phyloP scores from a whole-genome alignment of 2,888 invertebrate species.

The Eupithecia tripunctaria region DNA sequence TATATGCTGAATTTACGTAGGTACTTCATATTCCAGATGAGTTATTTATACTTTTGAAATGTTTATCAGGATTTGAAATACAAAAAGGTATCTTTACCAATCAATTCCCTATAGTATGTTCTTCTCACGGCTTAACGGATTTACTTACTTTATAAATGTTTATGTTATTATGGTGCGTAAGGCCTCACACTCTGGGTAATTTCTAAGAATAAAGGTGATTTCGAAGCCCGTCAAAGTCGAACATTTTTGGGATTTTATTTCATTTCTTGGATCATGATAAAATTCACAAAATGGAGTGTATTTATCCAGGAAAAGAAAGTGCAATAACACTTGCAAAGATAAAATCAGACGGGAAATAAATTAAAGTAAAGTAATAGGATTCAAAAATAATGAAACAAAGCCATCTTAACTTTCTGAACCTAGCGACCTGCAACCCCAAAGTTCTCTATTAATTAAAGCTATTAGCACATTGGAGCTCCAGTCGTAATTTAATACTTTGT shows the following conservation, averaged over 20 bases:
- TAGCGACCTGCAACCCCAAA: constrained; percentile 47
- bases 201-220: too few species aligned
- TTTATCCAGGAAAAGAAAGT: not conserved
- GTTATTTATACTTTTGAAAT: too few species aligned
- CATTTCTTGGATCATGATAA: not conserved
- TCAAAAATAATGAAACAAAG: constrained; percentile 3
- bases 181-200: too few species aligned
- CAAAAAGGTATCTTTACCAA: not conserved
- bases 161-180: too few species aligned
- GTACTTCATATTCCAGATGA: too few species aligned
- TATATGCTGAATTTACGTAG: too few species aligned
- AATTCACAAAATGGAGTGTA: not conserved
- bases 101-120: not conserved
- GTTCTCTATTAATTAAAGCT: constrained; percentile 67
- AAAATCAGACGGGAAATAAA: not conserved
- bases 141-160: not conserved
- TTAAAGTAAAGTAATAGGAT: not conserved
- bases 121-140: too few species aligned
- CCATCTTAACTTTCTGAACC: constrained; percentile 9
- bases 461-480: constrained; percentile 61
- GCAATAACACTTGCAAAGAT: not conserved
- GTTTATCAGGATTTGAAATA: not conserved
- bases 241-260: too few species aligned
- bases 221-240: too few species aligned
- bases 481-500: constrained; percentile 75